phyloP scores from a whole-genome alignment of 2,113 vertebrate genomes.

The Silurus meridionalis region DNA sequence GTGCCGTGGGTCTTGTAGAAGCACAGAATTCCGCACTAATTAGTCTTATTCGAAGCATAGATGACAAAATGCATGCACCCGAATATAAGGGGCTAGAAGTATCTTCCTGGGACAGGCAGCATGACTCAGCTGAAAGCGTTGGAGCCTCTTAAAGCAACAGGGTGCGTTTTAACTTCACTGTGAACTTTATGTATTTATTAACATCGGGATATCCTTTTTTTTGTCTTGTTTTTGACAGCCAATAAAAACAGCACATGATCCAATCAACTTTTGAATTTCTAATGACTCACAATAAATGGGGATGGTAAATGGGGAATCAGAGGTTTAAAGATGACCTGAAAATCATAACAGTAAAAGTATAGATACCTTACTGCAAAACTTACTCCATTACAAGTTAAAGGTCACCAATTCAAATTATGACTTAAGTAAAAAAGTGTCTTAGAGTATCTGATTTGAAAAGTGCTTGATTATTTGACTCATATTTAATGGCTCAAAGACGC shows the following conservation, averaged over 20 bases:
- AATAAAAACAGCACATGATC: background rate
- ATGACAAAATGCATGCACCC: conserved; percentile 64
- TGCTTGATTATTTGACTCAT: too few species aligned
- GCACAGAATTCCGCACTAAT: conserved; percentile 77
- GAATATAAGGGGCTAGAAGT: background rate
- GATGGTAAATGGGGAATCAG: too few species aligned
- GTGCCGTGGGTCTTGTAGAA: conserved; percentile 74
- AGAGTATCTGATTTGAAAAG: too few species aligned
- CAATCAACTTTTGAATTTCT: background rate
- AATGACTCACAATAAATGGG: background rate
- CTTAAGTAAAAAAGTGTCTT: too few species aligned
- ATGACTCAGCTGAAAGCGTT: conserved; percentile 56
- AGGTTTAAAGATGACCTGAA: too few species aligned
- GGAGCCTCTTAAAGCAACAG: conserved; percentile 63
- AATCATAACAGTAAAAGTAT: too few species aligned
- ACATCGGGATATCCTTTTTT: background rate
- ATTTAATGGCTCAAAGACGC: too few species aligned
- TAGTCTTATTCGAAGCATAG: conserved; percentile 74
- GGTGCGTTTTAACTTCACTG: conserved; percentile 56
- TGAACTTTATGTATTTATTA: background rate
- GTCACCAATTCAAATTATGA: too few species aligned
- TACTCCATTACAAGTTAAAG: too few species aligned
- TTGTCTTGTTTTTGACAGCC: background rate
- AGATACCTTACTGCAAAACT: too few species aligned
- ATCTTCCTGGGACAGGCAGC: conserved; percentile 40